These are phyloP conservation scores for Lophius piscatorius DNA, from an alignment of 2,113 vertebrate species.

Conservation along the genomic window DNA sequence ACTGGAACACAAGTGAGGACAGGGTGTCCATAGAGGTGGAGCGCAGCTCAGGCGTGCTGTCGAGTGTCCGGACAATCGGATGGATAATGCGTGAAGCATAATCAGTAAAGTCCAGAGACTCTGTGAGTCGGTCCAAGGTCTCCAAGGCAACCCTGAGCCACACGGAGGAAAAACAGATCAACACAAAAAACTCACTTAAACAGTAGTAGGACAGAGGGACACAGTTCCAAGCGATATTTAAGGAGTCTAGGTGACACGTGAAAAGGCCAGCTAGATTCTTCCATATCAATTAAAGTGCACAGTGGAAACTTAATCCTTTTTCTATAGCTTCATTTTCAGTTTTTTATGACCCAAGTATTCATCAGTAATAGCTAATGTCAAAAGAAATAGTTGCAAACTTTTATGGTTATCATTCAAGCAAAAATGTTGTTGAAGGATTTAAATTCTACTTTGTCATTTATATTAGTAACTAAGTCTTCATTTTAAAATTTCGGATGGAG, in stretches of 20 bases:
- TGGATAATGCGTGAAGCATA: conserved; percentile 98
- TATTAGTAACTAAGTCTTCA: too few species aligned
- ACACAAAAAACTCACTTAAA: conserved; percentile 1
- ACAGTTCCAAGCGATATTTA: too few species aligned
- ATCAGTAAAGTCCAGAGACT: conserved; percentile 98
- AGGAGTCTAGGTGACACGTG: not conserved
- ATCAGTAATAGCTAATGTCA: too few species aligned
- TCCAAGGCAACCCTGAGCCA: conserved; percentile 89
- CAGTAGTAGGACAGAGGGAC: conserved; percentile 2
- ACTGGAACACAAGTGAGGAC: conserved; percentile 95
- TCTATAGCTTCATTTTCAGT: too few species aligned
- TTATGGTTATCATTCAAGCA: too few species aligned
- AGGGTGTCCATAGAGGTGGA: conserved; percentile 95
- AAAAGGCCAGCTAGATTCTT: conserved; percentile 17
- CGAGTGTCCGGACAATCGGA: conserved; percentile 92
- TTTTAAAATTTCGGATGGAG: too few species aligned
- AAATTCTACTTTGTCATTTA: too few species aligned
- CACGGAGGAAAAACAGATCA: conserved; percentile 42
- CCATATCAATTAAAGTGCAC: conserved; percentile 3
- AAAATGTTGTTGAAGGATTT: not conserved
- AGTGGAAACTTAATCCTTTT: too few species aligned
- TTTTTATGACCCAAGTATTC: too few species aligned
- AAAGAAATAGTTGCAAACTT: too few species aligned
- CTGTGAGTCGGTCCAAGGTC: conserved; percentile 93
- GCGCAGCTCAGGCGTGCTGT: conserved; percentile 92